Percentiles rank a stretch among this genome's conserved stretches.
These are phyloP conservation scores for Oreochromis spilurus DNA, from an alignment of 2,113 vertebrate genomes.

Conservation along the genomic window DNA sequence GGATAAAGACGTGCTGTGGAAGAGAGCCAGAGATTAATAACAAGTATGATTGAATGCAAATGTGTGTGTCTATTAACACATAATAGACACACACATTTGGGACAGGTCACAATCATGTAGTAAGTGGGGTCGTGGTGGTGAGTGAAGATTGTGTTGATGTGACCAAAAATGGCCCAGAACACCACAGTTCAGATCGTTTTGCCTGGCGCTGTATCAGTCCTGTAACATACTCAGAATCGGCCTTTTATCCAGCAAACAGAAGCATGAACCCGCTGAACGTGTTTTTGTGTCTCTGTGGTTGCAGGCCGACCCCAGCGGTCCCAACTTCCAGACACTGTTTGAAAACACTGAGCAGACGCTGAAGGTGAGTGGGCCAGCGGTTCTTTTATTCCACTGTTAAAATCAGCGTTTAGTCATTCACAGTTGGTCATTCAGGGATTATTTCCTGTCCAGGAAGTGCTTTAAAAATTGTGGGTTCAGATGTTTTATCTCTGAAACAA, in stretches of 20 bases:
- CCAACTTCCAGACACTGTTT: conserved; percentile 83
- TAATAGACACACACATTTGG: background rate
- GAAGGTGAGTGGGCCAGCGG: conserved; percentile 74
- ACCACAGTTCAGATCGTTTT: background rate
- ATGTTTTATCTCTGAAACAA: background rate
- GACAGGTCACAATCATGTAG: background rate
- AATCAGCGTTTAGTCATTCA: background rate
- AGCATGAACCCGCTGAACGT: fast-evolving
- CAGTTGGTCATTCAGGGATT: background rate
- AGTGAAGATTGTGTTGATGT: background rate
- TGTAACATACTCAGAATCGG: fast-evolving
- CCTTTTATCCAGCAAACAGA: background rate
- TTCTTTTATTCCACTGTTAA: background rate
- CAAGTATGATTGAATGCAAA: background rate
- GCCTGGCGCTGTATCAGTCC: fast-evolving
- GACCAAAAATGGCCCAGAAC: background rate
- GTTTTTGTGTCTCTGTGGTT: background rate
- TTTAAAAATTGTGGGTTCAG: background rate
- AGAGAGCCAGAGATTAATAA: background rate
- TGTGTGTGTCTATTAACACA: background rate
- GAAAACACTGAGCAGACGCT: conserved; percentile 87
- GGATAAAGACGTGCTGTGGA: background rate
- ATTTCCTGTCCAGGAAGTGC: background rate
- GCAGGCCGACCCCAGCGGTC: conserved; percentile 84
- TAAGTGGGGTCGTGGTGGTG: background rate